These are phyloP conservation scores for Himalopsyche anomala DNA, from an alignment of 2,888 invertebrate species.

Conservation along the genomic window DNA sequence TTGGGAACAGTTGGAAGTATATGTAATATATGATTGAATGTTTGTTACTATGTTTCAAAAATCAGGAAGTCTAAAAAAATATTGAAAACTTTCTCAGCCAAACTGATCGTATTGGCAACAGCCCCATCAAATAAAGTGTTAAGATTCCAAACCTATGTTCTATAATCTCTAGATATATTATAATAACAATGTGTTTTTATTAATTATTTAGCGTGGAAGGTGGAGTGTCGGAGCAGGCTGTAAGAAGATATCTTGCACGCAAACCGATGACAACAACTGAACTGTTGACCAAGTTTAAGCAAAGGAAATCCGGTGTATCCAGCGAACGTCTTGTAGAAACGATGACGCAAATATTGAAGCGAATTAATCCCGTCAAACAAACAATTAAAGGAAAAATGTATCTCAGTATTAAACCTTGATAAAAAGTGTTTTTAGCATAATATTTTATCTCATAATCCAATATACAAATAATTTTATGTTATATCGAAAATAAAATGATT, in stretches of 20 bases:
- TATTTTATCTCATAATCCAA: background rate
- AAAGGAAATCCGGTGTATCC: constrained; percentile 92
- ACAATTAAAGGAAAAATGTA: constrained; percentile 96
- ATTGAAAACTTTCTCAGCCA: too few species aligned
- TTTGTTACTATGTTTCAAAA: too few species aligned
- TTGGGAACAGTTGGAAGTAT: too few species aligned
- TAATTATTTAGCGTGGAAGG: constrained; percentile 81
- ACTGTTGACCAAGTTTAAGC: constrained; percentile 95
- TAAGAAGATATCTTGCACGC: constrained; percentile 93
- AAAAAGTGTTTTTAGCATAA: background rate
- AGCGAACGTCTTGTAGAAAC: constrained; percentile 94
- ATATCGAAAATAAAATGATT: background rate
- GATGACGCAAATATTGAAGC: constrained; percentile 95
- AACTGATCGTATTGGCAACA: too few species aligned
- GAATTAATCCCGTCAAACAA: constrained; percentile 94
- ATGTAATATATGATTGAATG: too few species aligned
- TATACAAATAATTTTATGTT: background rate
- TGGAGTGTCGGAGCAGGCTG: constrained; percentile 95
- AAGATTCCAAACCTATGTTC: too few species aligned
- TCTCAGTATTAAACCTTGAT: constrained; percentile 86
- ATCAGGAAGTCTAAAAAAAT: too few species aligned
- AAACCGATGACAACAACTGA: constrained; percentile 99
- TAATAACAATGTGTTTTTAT: background rate
- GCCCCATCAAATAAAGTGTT: too few species aligned
- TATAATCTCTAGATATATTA: background rate